Evolutionary conservation across 2,888 invertebrate species (phyloP).

Genomic region (Andrena chrysosceles): DNA sequence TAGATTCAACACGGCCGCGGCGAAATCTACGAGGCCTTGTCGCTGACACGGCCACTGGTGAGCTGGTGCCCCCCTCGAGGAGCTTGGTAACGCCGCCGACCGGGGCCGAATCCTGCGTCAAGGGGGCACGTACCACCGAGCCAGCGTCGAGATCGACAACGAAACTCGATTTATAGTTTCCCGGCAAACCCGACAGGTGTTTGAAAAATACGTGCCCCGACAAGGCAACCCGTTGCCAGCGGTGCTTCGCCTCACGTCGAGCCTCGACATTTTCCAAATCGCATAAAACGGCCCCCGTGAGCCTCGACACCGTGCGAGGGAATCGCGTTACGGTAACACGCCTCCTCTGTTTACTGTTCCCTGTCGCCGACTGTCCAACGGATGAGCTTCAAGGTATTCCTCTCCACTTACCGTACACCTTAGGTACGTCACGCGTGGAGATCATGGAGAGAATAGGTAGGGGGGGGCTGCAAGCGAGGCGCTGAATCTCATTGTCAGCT

Average conservation of each 20-base stretch:
- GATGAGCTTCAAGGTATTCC: background rate
- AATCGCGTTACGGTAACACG: constrained; percentile 22
- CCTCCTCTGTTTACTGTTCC: constrained; percentile 21
- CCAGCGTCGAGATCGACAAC: constrained; percentile 58
- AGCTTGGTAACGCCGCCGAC: background rate
- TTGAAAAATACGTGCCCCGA: constrained; percentile 61
- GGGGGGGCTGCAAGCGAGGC: too few species aligned
- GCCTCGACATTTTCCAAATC: constrained; percentile 43
- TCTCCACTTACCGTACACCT: too few species aligned
- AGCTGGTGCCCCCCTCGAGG: constrained; percentile 47
- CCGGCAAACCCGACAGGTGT: constrained; percentile 49
- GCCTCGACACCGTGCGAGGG: constrained; percentile 6
- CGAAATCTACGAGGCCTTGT: constrained; percentile 69
- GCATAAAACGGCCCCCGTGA: background rate
- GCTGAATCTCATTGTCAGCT: too few species aligned
- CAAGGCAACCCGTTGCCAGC: background rate
- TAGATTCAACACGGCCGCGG: constrained; percentile 68
- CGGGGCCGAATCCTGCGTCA: background rate
- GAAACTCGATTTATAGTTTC: constrained; percentile 65
- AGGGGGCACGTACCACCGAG: constrained; percentile 18
- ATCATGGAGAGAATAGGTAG: too few species aligned
- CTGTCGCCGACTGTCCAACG: background rate
- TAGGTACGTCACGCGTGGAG: too few species aligned
- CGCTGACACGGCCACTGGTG: constrained; percentile 59
- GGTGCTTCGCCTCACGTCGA: background rate